Conservation (phyloP, 2,113 vertebrate genomes). For the Corapipo altera region DNA sequence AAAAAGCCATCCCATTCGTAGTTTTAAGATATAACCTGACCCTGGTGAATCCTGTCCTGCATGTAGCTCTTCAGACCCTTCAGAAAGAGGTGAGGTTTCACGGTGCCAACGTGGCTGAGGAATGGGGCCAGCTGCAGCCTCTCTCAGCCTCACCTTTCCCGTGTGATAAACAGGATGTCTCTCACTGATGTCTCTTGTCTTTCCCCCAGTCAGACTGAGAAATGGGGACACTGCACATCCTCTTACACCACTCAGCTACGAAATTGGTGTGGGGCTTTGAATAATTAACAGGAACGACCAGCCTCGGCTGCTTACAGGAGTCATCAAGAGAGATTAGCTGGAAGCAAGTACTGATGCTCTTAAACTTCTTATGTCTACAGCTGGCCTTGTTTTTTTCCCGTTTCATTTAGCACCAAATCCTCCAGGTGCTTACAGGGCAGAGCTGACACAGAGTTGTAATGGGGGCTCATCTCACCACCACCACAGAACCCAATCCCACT, state of each 20-base stretch:
- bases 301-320: constrained; percentile 30
- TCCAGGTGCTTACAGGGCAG: neutral
- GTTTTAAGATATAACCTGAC: neutral
- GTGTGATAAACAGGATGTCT: neutral
- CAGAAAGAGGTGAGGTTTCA: neutral
- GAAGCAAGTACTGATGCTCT: constrained; percentile 56
- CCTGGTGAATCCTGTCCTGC: neutral
- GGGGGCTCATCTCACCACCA: fast-evolving
- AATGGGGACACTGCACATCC: constrained; percentile 39
- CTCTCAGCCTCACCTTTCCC: neutral
- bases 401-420: constrained; percentile 41
- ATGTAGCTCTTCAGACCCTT: neutral
- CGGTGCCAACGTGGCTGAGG: neutral
- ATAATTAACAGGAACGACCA: constrained; percentile 35
- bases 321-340: constrained; percentile 59
- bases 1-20: neutral
- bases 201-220: neutral
- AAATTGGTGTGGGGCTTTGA: constrained; percentile 20
- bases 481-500: neutral
- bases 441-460: fast-evolving
- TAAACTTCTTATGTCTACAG: constrained; percentile 65
- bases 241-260: constrained; percentile 20
- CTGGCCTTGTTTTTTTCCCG: constrained; percentile 17
- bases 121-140: neutral
- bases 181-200: neutral